Evolutionary conservation across 2,888 invertebrate genomes (phyloP).

Genomic region (Kuschelorhynchus macadamiae): DNA sequence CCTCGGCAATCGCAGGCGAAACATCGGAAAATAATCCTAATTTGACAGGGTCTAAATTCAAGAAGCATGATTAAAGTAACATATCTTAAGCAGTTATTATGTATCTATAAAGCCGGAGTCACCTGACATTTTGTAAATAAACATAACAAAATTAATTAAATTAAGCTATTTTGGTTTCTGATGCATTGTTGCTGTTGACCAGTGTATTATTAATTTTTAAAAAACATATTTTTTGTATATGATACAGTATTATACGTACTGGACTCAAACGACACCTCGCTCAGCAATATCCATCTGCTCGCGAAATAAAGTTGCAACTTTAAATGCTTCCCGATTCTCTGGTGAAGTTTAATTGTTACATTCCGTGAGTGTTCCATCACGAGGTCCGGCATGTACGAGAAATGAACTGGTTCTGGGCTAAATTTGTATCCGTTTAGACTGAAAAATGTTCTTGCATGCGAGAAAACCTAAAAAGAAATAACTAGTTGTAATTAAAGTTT

Average conservation of each 20-base stretch:
- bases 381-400: conserved; percentile 82
- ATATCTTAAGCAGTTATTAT: no score
- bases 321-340: conserved; percentile 81
- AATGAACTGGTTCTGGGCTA: conserved; percentile 80
- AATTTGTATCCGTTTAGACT: conserved; percentile 81
- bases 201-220: no score
- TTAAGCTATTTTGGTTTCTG: no score
- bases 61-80: no score
- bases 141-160: no score
- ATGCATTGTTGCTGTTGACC: no score
- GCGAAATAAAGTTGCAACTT: conserved; percentile 85
- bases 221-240: no score
- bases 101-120: no score
- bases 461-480: conserved; percentile 76
- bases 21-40: no score
- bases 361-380: conserved; percentile 84
- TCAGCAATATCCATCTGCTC: conserved; percentile 87
- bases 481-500: conserved; percentile 1
- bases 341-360: conserved; percentile 84
- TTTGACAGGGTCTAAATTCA: no score
- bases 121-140: no score
- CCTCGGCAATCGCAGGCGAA: no score
- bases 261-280: conserved; percentile 87
- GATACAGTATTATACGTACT: conserved; percentile 74
- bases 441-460: conserved; percentile 83